A percentile compares a stretch with the other conserved stretches of the same genome.
These are phyloP conservation scores for Dolichallabes microphthalmus DNA, from an alignment of 2,113 vertebrate genomes.

Conservation along the genomic window DNA sequence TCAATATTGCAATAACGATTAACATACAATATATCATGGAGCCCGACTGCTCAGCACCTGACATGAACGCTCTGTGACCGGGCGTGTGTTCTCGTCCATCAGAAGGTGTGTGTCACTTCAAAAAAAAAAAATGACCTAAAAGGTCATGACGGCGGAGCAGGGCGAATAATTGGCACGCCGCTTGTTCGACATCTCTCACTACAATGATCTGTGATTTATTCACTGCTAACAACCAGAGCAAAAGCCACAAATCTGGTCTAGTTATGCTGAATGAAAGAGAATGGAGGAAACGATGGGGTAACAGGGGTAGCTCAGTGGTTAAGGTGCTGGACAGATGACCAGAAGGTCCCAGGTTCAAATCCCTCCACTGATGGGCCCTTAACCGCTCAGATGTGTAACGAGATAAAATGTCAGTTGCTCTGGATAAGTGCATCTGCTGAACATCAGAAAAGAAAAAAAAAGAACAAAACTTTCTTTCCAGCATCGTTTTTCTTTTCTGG, in stretches of 20 bases:
- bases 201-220: conserved; percentile 60
- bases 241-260: conserved; percentile 20
- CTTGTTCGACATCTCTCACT: conserved; percentile 51
- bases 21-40: not conserved
- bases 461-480: not conserved
- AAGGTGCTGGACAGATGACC: too few species aligned
- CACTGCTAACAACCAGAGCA: conserved; percentile 12
- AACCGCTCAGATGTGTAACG: too few species aligned
- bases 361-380: too few species aligned
- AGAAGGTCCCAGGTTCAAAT: too few species aligned
- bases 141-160: conserved; percentile 49
- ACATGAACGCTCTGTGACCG: conserved; percentile 20
- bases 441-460: not conserved
- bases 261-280: not conserved
- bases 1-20: conserved; percentile 26
- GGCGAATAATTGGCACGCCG: conserved; percentile 51
- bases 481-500: not conserved
- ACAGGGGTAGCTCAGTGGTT: too few species aligned
- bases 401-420: too few species aligned
- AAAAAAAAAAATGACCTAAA: conserved; percentile 43
- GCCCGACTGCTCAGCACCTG: not conserved
- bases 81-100: conserved; percentile 32
- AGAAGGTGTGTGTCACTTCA: conserved; percentile 57
- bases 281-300: not conserved
- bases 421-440: too few species aligned